These are phyloP conservation scores for Tachysurus vachellii DNA, from an alignment of 2,113 vertebrate genomes.

Conservation along the genomic window DNA sequence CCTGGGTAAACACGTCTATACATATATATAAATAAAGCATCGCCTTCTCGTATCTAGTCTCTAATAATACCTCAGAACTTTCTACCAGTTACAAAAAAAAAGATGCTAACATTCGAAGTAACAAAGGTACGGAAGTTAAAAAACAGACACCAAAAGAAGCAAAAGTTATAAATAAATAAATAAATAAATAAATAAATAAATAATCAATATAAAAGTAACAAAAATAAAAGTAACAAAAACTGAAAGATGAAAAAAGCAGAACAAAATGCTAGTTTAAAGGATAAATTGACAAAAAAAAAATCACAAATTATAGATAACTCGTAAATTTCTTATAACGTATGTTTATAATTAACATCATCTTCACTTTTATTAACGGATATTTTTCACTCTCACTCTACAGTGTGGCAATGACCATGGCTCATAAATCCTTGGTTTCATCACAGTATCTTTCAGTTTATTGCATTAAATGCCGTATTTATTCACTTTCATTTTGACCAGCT, in stretches of 20 bases:
- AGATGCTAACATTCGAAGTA: not conserved
- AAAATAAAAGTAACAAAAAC: not conserved
- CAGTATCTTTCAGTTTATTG: not conserved
- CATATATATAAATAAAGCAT: not conserved
- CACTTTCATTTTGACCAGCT: not conserved
- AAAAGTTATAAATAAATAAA: too few relatives aligned
- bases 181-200: not conserved
- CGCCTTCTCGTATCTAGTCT: not conserved
- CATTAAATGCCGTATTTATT: not conserved
- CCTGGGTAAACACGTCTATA: not conserved
- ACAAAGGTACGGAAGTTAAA: not conserved
- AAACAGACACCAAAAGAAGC: too few relatives aligned
- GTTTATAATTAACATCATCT: not conserved
- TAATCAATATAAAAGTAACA: not conserved
- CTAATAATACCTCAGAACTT: not conserved
- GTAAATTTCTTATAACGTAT: not conserved
- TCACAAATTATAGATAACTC: not conserved
- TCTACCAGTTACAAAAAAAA: not conserved
- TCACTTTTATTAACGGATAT: not conserved
- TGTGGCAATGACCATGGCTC: not conserved
- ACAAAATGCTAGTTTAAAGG: not conserved
- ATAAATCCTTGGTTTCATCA: not conserved
- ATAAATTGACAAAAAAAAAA: not conserved
- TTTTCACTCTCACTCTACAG: not conserved
- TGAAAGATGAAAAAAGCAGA: not conserved